Evolutionary conservation across 2,888 invertebrate genomes (phyloP).

Genomic region (Epistrophe eligans): DNA sequence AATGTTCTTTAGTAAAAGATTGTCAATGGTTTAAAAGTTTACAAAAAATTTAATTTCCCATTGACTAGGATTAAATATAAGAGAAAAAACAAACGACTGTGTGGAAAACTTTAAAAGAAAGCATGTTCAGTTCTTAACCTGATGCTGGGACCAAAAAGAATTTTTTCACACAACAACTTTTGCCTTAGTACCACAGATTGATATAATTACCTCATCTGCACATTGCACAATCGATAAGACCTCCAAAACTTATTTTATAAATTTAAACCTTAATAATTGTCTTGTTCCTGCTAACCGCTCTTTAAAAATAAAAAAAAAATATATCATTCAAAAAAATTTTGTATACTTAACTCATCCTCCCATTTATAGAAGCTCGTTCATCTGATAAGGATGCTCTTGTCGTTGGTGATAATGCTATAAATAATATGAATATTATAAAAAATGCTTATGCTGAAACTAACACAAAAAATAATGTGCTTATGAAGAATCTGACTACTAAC

Average conservation of each 20-base stretch:
- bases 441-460: slow-evolving; percentile 74
- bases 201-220: too few species aligned
- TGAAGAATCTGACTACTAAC: slow-evolving; percentile 71
- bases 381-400: slow-evolving; percentile 69
- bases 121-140: too few species aligned
- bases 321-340: background rate
- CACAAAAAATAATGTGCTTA: slow-evolving; percentile 61
- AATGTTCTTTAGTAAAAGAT: too few species aligned
- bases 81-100: too few species aligned
- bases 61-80: too few species aligned
- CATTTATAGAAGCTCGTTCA: slow-evolving; percentile 65
- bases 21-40: too few species aligned
- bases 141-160: too few species aligned
- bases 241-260: background rate
- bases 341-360: slow-evolving; percentile 60
- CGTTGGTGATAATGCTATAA: slow-evolving; percentile 69
- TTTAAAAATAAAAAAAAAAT: slow-evolving; percentile 3
- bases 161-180: too few species aligned
- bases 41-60: too few species aligned
- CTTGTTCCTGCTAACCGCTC: slow-evolving; percentile 45
- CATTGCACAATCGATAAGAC: background rate
- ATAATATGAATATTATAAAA: slow-evolving; percentile 55
- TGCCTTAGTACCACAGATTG: too few species aligned
- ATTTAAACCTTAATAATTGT: slow-evolving; percentile 1
- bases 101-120: too few species aligned